Percentiles rank a stretch among this genome's conserved stretches.
These are phyloP conservation scores for Nebria salina DNA, from an alignment of 2,888 invertebrate species.

Conservation along the genomic window DNA sequence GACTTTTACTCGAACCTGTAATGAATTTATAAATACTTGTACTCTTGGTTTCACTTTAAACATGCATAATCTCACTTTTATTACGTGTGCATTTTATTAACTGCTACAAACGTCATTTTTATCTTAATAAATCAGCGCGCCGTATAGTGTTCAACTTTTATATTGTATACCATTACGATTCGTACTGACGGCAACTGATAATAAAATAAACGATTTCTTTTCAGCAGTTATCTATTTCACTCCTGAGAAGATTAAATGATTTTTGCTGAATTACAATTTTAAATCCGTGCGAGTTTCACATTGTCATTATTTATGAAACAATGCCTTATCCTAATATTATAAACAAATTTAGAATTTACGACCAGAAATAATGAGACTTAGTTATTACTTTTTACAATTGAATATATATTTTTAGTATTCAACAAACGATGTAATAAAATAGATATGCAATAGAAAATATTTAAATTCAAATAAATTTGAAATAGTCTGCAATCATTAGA, in stretches of 20 bases:
- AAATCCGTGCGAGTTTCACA: too few species aligned
- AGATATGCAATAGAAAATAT: background rate
- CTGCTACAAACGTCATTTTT: background rate
- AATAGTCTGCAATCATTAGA: background rate
- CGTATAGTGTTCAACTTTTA: background rate
- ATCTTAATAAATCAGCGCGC: background rate
- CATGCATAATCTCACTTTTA: background rate
- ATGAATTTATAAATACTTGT: background rate
- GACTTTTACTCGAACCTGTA: background rate
- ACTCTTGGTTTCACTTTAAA: background rate
- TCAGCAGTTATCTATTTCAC: too few species aligned
- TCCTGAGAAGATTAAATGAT: too few species aligned
- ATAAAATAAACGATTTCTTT: background rate
- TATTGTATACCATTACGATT: background rate
- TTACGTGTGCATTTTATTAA: constrained; percentile 1
- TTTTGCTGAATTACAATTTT: too few species aligned
- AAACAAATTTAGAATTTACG: too few species aligned
- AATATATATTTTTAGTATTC: background rate
- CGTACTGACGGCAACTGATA: background rate
- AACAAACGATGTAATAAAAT: background rate
- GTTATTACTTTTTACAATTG: background rate
- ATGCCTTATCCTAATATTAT: too few species aligned
- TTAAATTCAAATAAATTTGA: background rate
- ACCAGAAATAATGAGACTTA: too few species aligned
- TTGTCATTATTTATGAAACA: too few species aligned